These are phyloP conservation scores for Hystrix cristata DNA, from an alignment of 2,113 vertebrate genomes.

Conservation along the genomic window DNA sequence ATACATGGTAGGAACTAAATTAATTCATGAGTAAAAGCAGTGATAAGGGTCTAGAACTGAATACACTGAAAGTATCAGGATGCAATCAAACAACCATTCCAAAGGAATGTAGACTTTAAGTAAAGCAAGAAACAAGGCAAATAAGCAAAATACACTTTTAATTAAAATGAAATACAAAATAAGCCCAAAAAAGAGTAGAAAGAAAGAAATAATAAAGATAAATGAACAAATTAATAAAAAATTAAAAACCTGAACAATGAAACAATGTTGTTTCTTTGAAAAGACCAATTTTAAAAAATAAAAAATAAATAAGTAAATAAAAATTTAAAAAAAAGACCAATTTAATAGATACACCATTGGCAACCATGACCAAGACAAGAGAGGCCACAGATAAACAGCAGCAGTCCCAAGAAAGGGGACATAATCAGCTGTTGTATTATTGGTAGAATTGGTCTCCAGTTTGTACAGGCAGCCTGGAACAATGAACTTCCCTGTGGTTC, in stretches of 20 bases:
- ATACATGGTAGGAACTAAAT: neutral
- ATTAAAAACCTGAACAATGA: neutral
- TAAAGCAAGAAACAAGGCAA: conserved; percentile 26
- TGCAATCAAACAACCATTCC: neutral
- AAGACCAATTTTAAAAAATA: neutral
- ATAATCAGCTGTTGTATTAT: neutral
- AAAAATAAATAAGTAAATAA: too few relatives aligned
- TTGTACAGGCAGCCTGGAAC: neutral
- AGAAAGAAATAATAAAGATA: neutral
- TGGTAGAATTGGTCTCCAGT: neutral
- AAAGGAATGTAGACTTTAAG: neutral
- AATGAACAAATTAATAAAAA: conserved; percentile 26
- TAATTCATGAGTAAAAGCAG: neutral
- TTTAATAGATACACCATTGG: neutral
- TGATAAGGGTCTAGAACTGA: conserved; percentile 7
- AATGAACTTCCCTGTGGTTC: rapidly evolving
- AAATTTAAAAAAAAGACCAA: neutral
- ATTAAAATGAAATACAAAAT: neutral
- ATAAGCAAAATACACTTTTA: neutral
- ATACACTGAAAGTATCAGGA: neutral
- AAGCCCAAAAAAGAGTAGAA: conserved; percentile 6
- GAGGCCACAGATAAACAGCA: neutral
- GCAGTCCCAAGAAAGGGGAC: neutral
- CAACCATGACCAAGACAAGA: neutral
- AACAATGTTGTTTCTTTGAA: neutral